These are phyloP conservation scores for Anisognathus igniventris DNA, from an alignment of 2,797 vertebrate species.

Conservation along the genomic window DNA sequence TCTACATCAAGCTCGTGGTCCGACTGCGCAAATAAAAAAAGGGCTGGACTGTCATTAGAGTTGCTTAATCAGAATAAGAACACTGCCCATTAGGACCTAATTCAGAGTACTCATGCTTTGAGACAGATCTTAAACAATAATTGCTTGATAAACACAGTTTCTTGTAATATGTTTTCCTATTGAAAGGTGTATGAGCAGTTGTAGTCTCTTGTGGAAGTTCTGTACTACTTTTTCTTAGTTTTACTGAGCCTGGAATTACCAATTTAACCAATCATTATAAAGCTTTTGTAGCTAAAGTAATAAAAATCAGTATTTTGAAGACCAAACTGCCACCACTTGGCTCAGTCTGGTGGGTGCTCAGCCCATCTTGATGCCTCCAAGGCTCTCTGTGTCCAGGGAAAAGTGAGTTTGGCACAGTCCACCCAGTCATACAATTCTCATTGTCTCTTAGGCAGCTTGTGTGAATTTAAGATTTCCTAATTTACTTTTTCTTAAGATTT, in stretches of 20 bases:
- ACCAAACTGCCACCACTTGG: accelerated
- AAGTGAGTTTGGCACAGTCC: neutral
- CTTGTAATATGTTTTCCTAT: neutral
- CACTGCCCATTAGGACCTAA: neutral
- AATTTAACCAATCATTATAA: neutral
- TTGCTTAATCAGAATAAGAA: neutral
- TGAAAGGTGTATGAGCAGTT: neutral
- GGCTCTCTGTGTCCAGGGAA: neutral
- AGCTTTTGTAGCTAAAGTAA: neutral
- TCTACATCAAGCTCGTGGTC: neutral
- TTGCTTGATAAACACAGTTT: neutral
- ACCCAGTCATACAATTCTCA: accelerated
- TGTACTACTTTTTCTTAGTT: neutral
- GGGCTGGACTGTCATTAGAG: neutral
- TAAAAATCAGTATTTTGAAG: neutral
- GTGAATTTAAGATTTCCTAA: neutral
- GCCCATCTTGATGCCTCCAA: neutral
- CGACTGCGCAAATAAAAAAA: neutral
- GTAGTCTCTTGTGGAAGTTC: neutral
- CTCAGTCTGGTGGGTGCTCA: neutral
- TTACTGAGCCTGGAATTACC: neutral
- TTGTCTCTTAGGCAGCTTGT: neutral
- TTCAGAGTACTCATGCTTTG: neutral
- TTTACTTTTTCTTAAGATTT: neutral
- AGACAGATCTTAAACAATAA: neutral